Evolutionary conservation across 2,797 vertebrate genomes (phyloP).

Genomic region (Sardinella longiceps): DNA sequence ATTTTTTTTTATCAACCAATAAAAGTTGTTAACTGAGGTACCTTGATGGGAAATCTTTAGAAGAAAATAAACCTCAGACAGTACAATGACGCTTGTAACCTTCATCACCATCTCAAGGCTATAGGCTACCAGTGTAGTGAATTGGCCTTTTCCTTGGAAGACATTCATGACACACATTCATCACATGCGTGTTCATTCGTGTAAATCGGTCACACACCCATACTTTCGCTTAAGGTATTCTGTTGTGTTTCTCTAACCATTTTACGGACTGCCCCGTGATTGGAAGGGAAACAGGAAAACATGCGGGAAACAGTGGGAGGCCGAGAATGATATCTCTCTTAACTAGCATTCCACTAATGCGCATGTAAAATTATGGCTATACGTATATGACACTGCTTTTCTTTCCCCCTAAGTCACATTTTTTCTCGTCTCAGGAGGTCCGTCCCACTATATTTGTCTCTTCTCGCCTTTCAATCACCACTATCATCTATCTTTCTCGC

Average conservation of each 20-base stretch:
- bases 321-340: background rate
- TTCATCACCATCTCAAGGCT: background rate
- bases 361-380: background rate
- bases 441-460: background rate
- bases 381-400: background rate
- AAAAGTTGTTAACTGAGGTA: background rate
- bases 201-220: background rate
- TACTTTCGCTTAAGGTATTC: background rate
- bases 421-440: background rate
- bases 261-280: background rate
- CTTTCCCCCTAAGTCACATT: background rate
- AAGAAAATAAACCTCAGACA: background rate
- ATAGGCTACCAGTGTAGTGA: background rate
- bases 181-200: background rate
- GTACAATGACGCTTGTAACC: background rate
- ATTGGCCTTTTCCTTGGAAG: background rate
- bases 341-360: background rate
- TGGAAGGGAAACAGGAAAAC: slow-evolving; percentile 22
- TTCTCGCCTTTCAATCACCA: background rate
- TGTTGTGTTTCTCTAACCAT: background rate
- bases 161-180: background rate
- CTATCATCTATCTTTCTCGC: background rate
- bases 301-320: slow-evolving; percentile 3
- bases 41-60: background rate
- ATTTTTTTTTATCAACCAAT: background rate